Evolutionary conservation across 2,888 invertebrate genomes (phyloP), one percentile per base, ranked within the genome.

Genomic region (Melieria crassipennis): DNA sequence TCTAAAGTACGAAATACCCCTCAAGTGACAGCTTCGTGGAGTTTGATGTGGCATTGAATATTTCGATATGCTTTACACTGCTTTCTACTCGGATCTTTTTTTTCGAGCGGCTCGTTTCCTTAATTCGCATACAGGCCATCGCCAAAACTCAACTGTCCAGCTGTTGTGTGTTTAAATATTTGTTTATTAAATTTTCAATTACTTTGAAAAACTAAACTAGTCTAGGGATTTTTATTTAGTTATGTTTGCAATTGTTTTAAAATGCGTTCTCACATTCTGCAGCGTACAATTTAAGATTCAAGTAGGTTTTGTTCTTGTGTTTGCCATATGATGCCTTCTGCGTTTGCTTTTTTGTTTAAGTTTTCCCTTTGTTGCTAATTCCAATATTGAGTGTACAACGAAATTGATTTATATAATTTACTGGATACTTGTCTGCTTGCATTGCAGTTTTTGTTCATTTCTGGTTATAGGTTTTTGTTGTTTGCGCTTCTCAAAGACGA

Each of bases 161-260:
- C 30, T 30, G 30, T 30, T 30, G 50, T 9, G n/a, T 61, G 13
- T 65, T 65, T 57, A 46, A 55, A 66, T 57, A 58, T 61, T 69
- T 55, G 42, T 62, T 69, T 69, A 61, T 62, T 62, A 46, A 69
- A 55, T 55, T 69, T 62, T 60, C 56, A 68, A 68, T 68, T 68
- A 68, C 55, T 69, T 69, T 69, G 69, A 69, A 69, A 69, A 69
- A 62, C 69, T 69, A 62, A 69, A 61, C 69, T 69, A 69, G 62
- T 69, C 69, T 69, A 69, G 46, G 55, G 45, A 62, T 62, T 69
- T 69, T 50, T 62, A 55, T 45, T 61, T 30, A 45, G 13, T 58
- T 48, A 42, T 58, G 46, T 9, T 67, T 67, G 47, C 56, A 65
- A 65, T 56, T 65, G 57, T 45, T 57, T 65, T 65, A 65, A 65